phyloP scores from a whole-genome alignment of 2,797 vertebrate genomes.

The Cephalopachus bancanus region DNA sequence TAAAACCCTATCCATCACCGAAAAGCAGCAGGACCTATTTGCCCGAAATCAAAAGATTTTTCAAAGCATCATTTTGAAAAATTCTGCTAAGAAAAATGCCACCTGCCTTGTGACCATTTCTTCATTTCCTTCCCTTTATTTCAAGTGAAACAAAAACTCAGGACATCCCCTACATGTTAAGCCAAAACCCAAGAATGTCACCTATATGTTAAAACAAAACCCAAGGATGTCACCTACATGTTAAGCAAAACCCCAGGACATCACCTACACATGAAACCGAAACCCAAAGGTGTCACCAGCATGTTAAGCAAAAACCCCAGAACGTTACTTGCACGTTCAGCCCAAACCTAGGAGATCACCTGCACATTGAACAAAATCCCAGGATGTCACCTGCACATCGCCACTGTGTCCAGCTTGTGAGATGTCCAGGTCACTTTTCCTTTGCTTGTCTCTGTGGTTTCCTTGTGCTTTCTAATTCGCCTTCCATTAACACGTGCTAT shows the following conservation, averaged over 20 bases:
- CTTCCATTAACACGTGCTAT: background rate
- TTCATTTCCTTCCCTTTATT: slow-evolving; percentile 46
- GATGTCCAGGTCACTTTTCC: background rate
- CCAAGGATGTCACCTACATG: too few relatives aligned
- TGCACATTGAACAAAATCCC: too few relatives aligned
- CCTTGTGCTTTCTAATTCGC: slow-evolving; percentile 54
- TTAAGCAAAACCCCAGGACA: too few relatives aligned
- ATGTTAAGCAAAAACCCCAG: too few relatives aligned
- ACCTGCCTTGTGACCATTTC: slow-evolving; percentile 33
- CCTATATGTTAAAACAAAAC: background rate
- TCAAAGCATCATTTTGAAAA: slow-evolving; percentile 48
- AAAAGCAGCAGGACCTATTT: slow-evolving; percentile 58
- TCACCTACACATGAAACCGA: too few relatives aligned
- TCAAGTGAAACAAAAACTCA: slow-evolving; percentile 67
- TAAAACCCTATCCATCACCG: slow-evolving; percentile 23
- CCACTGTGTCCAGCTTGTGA: slow-evolving; percentile 31
- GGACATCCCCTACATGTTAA: too few relatives aligned
- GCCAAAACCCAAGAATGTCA: background rate
- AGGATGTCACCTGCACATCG: too few relatives aligned
- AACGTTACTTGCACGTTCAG: too few relatives aligned
- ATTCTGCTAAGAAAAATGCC: slow-evolving; percentile 50
- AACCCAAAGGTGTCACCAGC: too few relatives aligned
- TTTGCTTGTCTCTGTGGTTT: slow-evolving; percentile 33
- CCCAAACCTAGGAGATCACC: too few relatives aligned
- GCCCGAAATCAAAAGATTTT: slow-evolving; percentile 59